These are phyloP conservation scores for Lepilemur septentrionalis DNA, from an alignment of 2,797 vertebrate species.

Conservation along the genomic window DNA sequence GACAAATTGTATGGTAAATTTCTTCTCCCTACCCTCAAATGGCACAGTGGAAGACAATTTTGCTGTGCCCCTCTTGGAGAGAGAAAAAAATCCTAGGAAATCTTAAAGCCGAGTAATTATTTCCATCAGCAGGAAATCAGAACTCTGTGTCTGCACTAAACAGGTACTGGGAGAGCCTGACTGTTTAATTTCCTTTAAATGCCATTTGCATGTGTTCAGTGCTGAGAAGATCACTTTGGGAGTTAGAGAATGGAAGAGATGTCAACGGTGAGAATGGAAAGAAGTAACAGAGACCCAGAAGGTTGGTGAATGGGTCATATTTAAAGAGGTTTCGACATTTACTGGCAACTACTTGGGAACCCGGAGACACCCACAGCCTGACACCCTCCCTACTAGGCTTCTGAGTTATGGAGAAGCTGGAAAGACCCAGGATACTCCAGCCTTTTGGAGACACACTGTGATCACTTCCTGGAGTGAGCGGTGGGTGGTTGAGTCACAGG, in stretches of 20 bases:
- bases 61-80: constrained; percentile 3
- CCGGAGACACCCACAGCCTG: background rate
- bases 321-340: background rate
- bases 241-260: background rate
- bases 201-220: constrained; percentile 1
- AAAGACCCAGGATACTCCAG: background rate
- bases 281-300: background rate
- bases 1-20: background rate
- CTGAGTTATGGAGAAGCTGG: background rate
- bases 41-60: constrained; percentile 26
- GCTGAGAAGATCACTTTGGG: background rate
- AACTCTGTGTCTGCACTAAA: background rate
- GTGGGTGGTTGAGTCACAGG: background rate
- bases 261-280: background rate
- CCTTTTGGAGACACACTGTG: background rate
- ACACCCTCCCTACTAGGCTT: background rate
- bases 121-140: constrained; percentile 57
- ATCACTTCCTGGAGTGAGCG: background rate
- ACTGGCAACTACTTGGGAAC: background rate
- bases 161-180: constrained; percentile 25
- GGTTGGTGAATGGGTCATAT: background rate
- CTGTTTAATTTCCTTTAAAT: constrained; percentile 64
- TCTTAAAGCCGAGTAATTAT: constrained; percentile 40
- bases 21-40: background rate
- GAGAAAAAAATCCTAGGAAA: background rate